phyloP scores from a whole-genome alignment of 2,113 vertebrate genomes.

The Nannospalax galili region DNA sequence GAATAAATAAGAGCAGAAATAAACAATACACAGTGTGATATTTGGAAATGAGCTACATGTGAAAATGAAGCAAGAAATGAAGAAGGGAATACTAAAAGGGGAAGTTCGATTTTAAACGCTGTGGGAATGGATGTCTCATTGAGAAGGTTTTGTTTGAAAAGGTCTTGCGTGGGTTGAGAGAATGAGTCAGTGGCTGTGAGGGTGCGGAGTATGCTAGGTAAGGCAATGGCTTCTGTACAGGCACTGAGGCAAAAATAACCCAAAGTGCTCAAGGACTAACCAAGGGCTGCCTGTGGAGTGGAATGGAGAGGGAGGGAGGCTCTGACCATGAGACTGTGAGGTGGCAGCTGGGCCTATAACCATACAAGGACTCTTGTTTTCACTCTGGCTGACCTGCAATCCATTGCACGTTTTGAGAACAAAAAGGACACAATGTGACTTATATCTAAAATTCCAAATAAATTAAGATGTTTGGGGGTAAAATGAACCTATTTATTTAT shows the following conservation, averaged over 20 bases:
- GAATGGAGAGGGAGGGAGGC: not conserved
- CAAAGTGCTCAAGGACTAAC: not conserved
- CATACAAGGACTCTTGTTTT: not conserved
- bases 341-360: accelerated
- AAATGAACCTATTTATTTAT: conserved; percentile 24
- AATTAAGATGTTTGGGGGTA: not conserved
- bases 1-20: not conserved
- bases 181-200: not conserved
- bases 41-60: not conserved
- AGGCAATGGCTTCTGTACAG: not conserved
- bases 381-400: not conserved
- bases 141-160: not conserved
- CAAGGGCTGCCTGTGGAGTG: not conserved
- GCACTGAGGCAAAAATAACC: not conserved
- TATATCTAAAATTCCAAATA: not conserved
- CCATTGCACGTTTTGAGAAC: not conserved
- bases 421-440: conserved; percentile 4
- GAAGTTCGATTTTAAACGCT: not conserved
- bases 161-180: not conserved
- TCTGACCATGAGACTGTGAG: not conserved
- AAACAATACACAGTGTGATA: not conserved
- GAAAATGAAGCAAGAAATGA: not conserved
- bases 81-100: not conserved
- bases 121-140: not conserved
- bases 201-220: not conserved